Conservation (phyloP, 2,797 vertebrate genomes). For the Cirrhinus mrigala region DNA sequence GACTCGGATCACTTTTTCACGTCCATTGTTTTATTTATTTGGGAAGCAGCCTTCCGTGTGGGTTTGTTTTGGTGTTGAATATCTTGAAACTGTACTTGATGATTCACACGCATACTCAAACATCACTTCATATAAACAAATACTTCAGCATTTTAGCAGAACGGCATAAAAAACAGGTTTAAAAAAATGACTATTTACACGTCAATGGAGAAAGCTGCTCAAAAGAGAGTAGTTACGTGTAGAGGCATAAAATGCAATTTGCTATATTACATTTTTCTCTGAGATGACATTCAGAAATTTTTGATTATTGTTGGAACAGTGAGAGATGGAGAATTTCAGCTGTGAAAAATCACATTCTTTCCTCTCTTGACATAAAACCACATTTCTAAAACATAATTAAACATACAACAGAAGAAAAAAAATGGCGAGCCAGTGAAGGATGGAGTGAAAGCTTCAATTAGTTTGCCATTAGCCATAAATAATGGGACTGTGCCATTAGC, state of each 20-base stretch:
- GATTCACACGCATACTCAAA: neutral
- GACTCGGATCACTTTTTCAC: neutral
- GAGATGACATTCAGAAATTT: conserved; percentile 22
- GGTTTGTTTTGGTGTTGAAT: neutral
- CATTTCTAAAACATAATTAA: conserved; percentile 10
- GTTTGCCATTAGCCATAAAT: conserved; percentile 63
- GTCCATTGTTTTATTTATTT: neutral
- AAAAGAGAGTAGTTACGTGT: neutral
- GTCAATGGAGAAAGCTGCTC: neutral
- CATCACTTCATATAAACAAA: neutral
- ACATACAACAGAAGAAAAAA: conserved; percentile 39
- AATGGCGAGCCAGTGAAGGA: conserved; percentile 42
- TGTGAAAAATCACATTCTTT: neutral
- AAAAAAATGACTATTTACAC: conserved; percentile 27
- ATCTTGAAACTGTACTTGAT: conserved; percentile 2
- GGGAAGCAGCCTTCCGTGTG: neutral
- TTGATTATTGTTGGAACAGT: conserved; percentile 6
- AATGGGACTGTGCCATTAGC: conserved; percentile 56
- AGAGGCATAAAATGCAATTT: conserved; percentile 8
- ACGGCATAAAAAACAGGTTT: conserved; percentile 2
- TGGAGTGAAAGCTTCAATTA: conserved; percentile 61
- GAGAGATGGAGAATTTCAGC: conserved; percentile 2
- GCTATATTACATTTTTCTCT: neutral
- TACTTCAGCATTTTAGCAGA: neutral
- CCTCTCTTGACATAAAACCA: conserved; percentile 7